phyloP scores from a whole-genome alignment of 2,113 vertebrate genomes.

The Phyllopteryx taeniolatus region DNA sequence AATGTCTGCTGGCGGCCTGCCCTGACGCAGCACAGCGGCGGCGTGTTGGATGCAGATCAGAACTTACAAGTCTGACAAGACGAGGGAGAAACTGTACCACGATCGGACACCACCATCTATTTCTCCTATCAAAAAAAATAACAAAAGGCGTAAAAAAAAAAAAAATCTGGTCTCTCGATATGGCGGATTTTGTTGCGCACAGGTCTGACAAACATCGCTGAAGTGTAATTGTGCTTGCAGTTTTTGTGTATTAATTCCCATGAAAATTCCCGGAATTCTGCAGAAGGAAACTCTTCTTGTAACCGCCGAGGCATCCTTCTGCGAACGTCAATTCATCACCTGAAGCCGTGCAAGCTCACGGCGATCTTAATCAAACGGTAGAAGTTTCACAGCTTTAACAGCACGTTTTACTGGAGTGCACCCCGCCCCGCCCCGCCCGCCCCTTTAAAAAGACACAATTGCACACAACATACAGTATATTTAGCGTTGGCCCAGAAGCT shows the following conservation, averaged over 20 bases:
- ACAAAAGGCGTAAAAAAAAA: neutral
- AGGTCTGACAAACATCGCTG: no score
- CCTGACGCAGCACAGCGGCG: slow-evolving; percentile 30
- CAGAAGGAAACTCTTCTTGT: neutral
- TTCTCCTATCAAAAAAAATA: neutral
- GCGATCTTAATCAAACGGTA: slow-evolving; percentile 62
- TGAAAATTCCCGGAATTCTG: no score
- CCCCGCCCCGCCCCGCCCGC: neutral
- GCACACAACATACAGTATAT: slow-evolving; percentile 29
- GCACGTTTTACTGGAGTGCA: slow-evolving; percentile 4
- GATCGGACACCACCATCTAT: neutral
- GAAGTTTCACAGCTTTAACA: slow-evolving; percentile 53
- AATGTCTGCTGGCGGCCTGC: slow-evolving; percentile 30
- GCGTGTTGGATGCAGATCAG: neutral
- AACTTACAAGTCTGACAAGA: slow-evolving; percentile 1
- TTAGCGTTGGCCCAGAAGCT: slow-evolving; percentile 23
- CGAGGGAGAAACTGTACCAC: neutral
- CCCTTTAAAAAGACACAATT: slow-evolving; percentile 12
- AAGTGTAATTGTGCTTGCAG: no score
- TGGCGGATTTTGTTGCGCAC: no score
- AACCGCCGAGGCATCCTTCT: slow-evolving; percentile 41
- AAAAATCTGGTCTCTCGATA: neutral
- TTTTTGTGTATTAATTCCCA: no score
- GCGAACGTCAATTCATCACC: slow-evolving; percentile 70
- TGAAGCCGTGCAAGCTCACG: slow-evolving; percentile 48